These are phyloP conservation scores for Encarsia formosa DNA, from an alignment of 2,888 invertebrate species.

Conservation along the genomic window DNA sequence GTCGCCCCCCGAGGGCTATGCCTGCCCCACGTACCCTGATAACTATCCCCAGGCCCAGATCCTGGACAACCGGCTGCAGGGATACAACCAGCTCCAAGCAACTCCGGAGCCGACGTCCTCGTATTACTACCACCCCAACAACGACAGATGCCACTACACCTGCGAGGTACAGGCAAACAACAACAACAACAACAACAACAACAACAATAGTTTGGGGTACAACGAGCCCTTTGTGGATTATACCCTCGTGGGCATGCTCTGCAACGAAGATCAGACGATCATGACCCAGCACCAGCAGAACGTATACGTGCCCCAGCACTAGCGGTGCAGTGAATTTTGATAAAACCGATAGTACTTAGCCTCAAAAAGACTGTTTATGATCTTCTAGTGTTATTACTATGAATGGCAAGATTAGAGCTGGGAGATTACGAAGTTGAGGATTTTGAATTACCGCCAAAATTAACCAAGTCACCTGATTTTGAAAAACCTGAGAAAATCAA, in stretches of 20 bases:
- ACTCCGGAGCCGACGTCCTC: conserved; percentile 41
- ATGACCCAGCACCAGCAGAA: conserved; percentile 12
- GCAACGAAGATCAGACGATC: conserved; percentile 38
- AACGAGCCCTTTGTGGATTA: conserved; percentile 47
- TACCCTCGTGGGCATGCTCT: conserved; percentile 48
- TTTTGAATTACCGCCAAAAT: too few relatives aligned
- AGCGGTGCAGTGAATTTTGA: too few relatives aligned
- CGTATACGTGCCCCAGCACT: not conserved
- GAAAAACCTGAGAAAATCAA: too few relatives aligned
- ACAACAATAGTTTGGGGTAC: not conserved
- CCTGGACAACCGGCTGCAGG: not conserved
- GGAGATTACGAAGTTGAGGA: too few relatives aligned
- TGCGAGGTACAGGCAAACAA: conserved; percentile 46
- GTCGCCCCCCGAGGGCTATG: conserved; percentile 27
- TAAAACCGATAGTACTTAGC: too few relatives aligned
- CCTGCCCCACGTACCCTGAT: conserved; percentile 5
- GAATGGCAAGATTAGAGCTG: too few relatives aligned
- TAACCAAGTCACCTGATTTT: too few relatives aligned
- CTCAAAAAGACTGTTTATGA: too few relatives aligned
- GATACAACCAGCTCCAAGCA: conserved; percentile 31
- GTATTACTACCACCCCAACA: conserved; percentile 35
- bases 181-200: conserved; percentile 28
- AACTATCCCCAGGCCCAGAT: not conserved
- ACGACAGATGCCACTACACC: conserved; percentile 45
- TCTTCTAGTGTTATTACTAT: too few relatives aligned